Conservation (phyloP, 2,113 vertebrate genomes). For the Coryphaenoides rupestris region DNA sequence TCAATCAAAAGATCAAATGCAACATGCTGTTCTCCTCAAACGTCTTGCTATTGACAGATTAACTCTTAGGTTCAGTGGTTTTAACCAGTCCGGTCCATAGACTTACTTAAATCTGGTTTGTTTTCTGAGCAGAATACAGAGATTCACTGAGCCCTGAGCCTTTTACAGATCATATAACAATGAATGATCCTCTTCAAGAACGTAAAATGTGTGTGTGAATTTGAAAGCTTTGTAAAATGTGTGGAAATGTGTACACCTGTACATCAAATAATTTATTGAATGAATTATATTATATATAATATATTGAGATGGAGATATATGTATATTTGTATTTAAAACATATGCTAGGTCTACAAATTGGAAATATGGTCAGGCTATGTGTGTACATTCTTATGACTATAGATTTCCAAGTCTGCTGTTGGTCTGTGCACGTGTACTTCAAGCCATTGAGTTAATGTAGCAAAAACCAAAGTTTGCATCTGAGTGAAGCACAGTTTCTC, state of each 20-base stretch:
- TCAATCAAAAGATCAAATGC: too few relatives aligned
- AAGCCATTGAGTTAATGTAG: slow-evolving; percentile 15
- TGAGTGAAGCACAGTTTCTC: slow-evolving; percentile 10
- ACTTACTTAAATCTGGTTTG: too few relatives aligned
- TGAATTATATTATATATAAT: slow-evolving; percentile 29
- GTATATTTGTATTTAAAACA: background rate
- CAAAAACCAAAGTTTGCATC: slow-evolving; percentile 54
- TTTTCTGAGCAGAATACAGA: too few relatives aligned
- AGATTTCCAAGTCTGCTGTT: slow-evolving; percentile 10
- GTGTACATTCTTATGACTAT: slow-evolving; percentile 33
- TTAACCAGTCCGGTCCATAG: too few relatives aligned
- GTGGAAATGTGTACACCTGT: slow-evolving; percentile 6
- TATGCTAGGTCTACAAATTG: background rate
- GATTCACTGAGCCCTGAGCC: background rate
- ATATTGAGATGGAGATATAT: too few relatives aligned
- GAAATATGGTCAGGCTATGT: slow-evolving; percentile 26
- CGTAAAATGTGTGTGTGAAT: slow-evolving; percentile 27
- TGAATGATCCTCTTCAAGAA: slow-evolving; percentile 20
- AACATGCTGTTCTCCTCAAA: too few relatives aligned
- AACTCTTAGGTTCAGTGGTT: too few relatives aligned
- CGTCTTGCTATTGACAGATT: too few relatives aligned
- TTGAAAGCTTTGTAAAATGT: slow-evolving; percentile 13
- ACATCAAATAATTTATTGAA: slow-evolving; percentile 19
- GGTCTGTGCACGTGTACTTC: slow-evolving; percentile 23
- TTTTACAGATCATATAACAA: background rate